Evolutionary conservation across 2,113 vertebrate genomes (phyloP), one percentile per base, ranked within the genome.

Genomic region (Herpailurus yagouaroundi): DNA sequence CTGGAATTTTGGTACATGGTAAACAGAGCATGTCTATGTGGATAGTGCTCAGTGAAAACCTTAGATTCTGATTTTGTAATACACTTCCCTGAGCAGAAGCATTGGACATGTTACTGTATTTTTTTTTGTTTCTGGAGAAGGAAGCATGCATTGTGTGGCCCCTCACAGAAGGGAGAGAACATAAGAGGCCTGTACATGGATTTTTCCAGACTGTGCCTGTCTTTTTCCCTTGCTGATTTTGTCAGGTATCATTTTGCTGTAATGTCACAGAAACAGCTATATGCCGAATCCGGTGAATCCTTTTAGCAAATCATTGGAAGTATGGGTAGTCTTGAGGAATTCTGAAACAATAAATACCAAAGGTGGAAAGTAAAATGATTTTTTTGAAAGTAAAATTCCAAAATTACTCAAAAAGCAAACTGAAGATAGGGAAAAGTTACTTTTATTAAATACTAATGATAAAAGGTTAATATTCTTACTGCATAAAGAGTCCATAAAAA

Each of bases 361-460:
- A 81, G 60, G 63, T 10, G 45, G 69, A 92, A 88, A 76, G 81
- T 92, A 5, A 76, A 73, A 55, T 63, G 27, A 69, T 80, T 82
- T 69, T 85, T 64, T 45, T 5, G 64, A 91, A 79, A 68, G 41
- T 11, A 50, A 93, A 69, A 86, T 84, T 89, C 41, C 33, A 36
- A 55, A 83, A 83, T 12, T 41, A 29, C 69, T 84, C 2, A 36
- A 31, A 89, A 52, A 33, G 16, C 18, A 55, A 64, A 71, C 29
- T 52, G 12, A 4, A 77, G 33, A 41, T 68, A 93, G 91, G 25
- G 69, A 31, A 84, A 89, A 82, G 81, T 31, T 95, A 90, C 4
- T 86, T 96, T 88, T 77, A 84, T 3, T 60, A 90, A 74, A 74
- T 92, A 66, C 85, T 45, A 74, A 36, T 89, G 29, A 79, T 92